Evolutionary conservation across 2,113 vertebrate genomes (phyloP), one percentile per base, ranked within the genome.

Genomic region (Otolemur garnettii): DNA sequence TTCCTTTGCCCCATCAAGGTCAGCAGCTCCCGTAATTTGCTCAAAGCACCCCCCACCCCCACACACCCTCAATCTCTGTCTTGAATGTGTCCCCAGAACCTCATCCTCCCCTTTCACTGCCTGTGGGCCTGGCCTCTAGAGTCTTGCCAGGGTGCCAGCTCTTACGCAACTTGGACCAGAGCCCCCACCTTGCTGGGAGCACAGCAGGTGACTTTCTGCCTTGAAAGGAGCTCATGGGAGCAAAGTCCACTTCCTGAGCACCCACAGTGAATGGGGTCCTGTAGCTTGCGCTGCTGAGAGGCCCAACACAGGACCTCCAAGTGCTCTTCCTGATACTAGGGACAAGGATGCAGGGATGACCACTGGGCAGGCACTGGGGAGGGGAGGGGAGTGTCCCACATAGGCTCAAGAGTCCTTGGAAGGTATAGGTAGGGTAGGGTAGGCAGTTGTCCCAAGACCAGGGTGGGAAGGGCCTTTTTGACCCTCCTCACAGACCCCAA

Each of bases 351-450:
- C 4, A 13, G 5, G 7, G 28, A 30, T 45, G 71, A 24, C 72
- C 0, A 3, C 8, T 1, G 2, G 30, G 42, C 9, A 24, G 66
- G 57, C 8, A 0, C 60, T 26, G 7, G 38, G 84, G 55, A 85
- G 38, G 62, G 8, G 15, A 55, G 9, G 35, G 2, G 3, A 5
- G 30, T 3, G 33, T 11, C 35, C 35, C 33, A 2, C 4, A 0
- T 2, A 72, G 7, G 26, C 64, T 42, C 4, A 2, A 0, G 3
- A 13, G 17, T 15, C 64, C 28, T 11, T 42, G 7, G 2, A 30
- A 55, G 21, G 5, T 0, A 35, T 2, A 26, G 57, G 45, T 10
- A 22, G 42, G 4, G 55, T 2, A 0, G 0, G 45, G 17, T 19
- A 19, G 55, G 26, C 35, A 1, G 45, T 13, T 18, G 13, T 30